Evolutionary conservation across 2,888 invertebrate species (phyloP).

Genomic region (Hedya salicella): DNA sequence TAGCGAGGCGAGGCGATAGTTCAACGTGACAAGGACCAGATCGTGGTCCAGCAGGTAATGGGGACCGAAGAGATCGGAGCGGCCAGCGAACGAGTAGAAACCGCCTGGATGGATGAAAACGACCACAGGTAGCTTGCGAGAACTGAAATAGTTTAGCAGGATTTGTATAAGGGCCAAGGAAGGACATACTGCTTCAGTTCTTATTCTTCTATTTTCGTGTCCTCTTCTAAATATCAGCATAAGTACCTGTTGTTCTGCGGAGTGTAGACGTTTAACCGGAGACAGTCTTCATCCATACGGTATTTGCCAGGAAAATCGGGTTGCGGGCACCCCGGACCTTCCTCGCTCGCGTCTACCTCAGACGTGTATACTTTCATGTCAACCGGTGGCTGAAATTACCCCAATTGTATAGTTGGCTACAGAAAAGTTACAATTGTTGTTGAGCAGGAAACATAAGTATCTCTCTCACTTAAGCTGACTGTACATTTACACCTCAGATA

Average conservation of each 20-base stretch:
- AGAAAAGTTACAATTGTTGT: too few relatives aligned
- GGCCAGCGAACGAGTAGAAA: conserved; percentile 85
- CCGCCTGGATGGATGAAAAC: conserved; percentile 89
- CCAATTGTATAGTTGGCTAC: background rate
- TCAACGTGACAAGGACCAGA: conserved; percentile 87
- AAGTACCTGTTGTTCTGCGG: conserved; percentile 55
- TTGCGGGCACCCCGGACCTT: conserved; percentile 85
- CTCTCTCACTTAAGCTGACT: too few relatives aligned
- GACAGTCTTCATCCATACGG: conserved; percentile 86
- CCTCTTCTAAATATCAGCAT: too few relatives aligned
- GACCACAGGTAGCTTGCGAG: conserved; percentile 82
- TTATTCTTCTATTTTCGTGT: too few relatives aligned
- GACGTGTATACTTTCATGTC: conserved; percentile 77
- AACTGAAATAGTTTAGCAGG: conserved; percentile 54
- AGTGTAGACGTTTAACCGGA: conserved; percentile 86
- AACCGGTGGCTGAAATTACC: conserved; percentile 71
- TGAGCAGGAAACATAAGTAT: too few relatives aligned
- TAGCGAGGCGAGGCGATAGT: conserved; percentile 86
- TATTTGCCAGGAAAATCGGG: conserved; percentile 56
- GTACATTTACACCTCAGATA: too few relatives aligned
- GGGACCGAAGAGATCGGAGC: conserved; percentile 84
- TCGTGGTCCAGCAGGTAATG: conserved; percentile 87
- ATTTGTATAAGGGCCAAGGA: too few relatives aligned
- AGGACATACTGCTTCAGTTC: too few relatives aligned
- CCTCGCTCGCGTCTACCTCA: conserved; percentile 82